Percentiles rank a stretch among this genome's conserved stretches.
These are phyloP conservation scores for Coptodon rendalli DNA, from an alignment of 2,113 vertebrate species.

Conservation along the genomic window DNA sequence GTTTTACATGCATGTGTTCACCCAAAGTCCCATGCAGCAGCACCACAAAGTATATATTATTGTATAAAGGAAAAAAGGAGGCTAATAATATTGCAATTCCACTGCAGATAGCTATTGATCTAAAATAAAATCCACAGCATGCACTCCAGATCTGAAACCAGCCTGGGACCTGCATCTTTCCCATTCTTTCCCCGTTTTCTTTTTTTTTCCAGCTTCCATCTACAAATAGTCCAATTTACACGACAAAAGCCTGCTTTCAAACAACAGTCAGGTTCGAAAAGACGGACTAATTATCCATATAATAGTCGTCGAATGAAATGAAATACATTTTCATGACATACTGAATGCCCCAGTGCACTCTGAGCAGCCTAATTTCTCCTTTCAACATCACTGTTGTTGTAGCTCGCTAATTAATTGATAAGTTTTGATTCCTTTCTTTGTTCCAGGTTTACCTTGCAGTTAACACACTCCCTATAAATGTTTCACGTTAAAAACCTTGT, in stretches of 20 bases:
- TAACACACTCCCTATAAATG: background rate
- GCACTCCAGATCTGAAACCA: background rate
- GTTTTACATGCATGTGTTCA: slow-evolving; percentile 15
- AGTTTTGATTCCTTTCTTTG: background rate
- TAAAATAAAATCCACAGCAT: background rate
- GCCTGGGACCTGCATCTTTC: background rate
- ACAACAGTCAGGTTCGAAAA: background rate
- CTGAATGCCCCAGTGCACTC: background rate
- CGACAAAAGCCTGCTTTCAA: background rate
- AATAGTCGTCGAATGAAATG: background rate
- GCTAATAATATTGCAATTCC: slow-evolving; percentile 8
- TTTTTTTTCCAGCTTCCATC: background rate
- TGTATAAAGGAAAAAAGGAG: background rate
- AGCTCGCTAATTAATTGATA: background rate
- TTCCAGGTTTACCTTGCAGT: background rate
- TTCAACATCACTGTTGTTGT: background rate
- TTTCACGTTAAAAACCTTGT: background rate
- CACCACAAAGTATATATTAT: background rate
- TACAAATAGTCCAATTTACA: background rate
- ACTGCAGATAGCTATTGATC: slow-evolving; percentile 17
- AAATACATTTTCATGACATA: background rate
- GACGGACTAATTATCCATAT: background rate
- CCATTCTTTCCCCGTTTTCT: background rate
- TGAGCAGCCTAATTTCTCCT: background rate
- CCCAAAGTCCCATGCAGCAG: background rate